A percentile compares a stretch with the other conserved stretches of the same genome.
phyloP scores from a whole-genome alignment of 2,888 invertebrate species.

The Aricia artaxerxes region DNA sequence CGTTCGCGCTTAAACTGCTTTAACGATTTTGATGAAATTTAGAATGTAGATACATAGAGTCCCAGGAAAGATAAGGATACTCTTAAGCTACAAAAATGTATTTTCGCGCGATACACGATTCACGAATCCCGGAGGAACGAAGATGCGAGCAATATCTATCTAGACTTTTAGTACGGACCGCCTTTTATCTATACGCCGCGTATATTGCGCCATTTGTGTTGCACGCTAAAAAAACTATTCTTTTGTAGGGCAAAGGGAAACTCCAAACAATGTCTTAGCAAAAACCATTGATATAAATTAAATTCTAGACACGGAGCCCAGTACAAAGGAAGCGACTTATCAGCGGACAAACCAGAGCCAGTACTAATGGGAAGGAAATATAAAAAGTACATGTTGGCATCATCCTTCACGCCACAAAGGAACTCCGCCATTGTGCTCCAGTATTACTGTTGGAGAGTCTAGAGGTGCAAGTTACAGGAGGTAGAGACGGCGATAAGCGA shows the following conservation, averaged over 20 bases:
- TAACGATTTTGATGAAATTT: too few relatives aligned
- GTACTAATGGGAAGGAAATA: conserved; percentile 40
- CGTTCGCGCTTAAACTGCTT: too few relatives aligned
- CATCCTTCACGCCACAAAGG: conserved; percentile 56
- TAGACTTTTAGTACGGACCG: too few relatives aligned
- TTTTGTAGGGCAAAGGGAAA: neutral
- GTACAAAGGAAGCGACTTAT: conserved; percentile 28
- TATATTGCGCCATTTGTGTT: neutral
- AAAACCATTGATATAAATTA: conserved; percentile 20
- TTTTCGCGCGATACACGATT: too few relatives aligned
- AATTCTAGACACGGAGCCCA: conserved; percentile 9
- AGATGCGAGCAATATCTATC: too few relatives aligned
- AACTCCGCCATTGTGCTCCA: conserved; percentile 57
- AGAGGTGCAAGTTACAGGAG: conserved; percentile 38
- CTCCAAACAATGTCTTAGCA: neutral
- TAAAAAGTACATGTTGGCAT: conserved; percentile 47
- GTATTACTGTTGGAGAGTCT: conserved; percentile 49
- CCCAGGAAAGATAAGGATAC: too few relatives aligned
- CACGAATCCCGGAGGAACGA: too few relatives aligned
- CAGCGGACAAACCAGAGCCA: conserved; percentile 22
- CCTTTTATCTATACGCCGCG: too few relatives aligned
- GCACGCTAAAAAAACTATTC: neutral
- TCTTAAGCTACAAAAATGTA: too few relatives aligned
- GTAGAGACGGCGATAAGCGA: neutral
- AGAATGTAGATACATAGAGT: too few relatives aligned